These are phyloP conservation scores for Diorhabda carinulata DNA, from an alignment of 1,140 invertebrate genomes.

Conservation along the genomic window DNA sequence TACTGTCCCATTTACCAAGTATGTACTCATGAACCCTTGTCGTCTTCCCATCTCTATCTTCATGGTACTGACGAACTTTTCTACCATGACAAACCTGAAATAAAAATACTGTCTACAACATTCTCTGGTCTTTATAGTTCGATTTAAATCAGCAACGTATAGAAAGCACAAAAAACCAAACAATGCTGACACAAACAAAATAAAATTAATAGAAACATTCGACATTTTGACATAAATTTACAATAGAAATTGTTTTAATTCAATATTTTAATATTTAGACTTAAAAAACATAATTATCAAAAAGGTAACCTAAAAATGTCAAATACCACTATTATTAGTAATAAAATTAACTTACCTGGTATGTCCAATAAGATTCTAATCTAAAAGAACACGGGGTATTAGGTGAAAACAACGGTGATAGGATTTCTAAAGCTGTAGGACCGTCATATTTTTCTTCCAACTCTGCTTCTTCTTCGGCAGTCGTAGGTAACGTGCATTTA, in stretches of 20 bases:
- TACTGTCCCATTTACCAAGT: conserved; percentile 68
- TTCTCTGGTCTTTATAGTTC: no score
- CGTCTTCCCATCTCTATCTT: conserved; percentile 84
- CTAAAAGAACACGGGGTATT: conserved; percentile 72
- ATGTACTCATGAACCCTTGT: conserved; percentile 77
- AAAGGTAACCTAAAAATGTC: no score
- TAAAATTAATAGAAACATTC: no score
- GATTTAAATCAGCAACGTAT: no score
- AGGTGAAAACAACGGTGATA: conserved; percentile 71
- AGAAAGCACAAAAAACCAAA: no score
- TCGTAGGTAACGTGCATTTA: conserved; percentile 70
- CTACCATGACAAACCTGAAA: conserved; percentile 78
- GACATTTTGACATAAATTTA: no score
- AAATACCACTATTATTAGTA: background rate
- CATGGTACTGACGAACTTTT: conserved; percentile 90
- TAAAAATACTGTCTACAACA: no score
- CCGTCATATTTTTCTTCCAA: conserved; percentile 61
- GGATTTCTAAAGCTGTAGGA: conserved; percentile 69
- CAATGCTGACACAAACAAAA: no score
- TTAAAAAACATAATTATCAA: no score
- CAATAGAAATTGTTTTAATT: no score
- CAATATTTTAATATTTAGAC: no score
- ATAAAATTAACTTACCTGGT: conserved; percentile 58
- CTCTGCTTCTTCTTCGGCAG: conserved; percentile 55
- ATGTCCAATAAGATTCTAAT: conserved; percentile 94